phyloP scores from a whole-genome alignment of 2,797 vertebrate genomes.

The Glossophaga mutica region DNA sequence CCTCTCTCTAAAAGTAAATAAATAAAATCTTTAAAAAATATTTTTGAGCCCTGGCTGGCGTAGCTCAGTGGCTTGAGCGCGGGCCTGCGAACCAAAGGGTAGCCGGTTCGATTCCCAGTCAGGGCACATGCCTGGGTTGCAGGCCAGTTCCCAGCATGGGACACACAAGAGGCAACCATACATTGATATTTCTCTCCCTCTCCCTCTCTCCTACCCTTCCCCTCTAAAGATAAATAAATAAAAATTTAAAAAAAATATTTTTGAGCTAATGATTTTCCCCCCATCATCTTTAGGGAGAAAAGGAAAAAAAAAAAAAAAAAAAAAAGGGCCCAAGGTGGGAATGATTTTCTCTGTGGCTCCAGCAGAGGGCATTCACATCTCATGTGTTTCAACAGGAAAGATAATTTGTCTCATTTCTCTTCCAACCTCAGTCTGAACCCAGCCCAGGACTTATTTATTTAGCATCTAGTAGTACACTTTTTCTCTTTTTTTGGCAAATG shows the following conservation, averaged over 20 bases:
- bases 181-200: no score
- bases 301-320: not conserved
- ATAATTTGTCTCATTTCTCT: not conserved
- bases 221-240: no score
- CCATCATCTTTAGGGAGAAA: not conserved
- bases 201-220: no score
- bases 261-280: not conserved
- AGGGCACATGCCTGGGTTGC: no score
- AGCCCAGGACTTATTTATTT: not conserved
- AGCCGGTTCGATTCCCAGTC: no score
- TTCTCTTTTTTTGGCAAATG: not conserved
- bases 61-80: no score
- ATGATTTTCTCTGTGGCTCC: not conserved
- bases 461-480: not conserved
- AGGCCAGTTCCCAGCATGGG: no score
- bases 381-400: not conserved
- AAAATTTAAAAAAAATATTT: not conserved
- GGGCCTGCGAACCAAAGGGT: no score
- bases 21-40: no score
- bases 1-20: no score
- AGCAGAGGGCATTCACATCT: slow-evolving; percentile 26
- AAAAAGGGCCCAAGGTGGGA: not conserved
- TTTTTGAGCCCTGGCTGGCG: not conserved
- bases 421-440: not conserved
- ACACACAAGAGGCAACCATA: no score